Evolutionary conservation across 2,888 invertebrate genomes (phyloP).

Genomic region (Brenthis hecate): DNA sequence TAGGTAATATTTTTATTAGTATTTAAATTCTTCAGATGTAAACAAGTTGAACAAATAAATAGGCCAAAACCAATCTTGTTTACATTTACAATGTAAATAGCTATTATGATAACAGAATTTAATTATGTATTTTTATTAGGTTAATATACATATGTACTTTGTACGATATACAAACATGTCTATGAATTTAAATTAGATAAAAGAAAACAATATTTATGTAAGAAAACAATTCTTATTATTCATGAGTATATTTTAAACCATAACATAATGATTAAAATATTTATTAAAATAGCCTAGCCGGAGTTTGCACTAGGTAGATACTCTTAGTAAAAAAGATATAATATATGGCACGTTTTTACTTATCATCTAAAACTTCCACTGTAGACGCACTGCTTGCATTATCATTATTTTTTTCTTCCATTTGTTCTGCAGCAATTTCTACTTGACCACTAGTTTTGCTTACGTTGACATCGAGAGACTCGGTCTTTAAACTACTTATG

Average conservation of each 20-base stretch:
- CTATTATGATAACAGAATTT: not conserved
- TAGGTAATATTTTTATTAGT: no score
- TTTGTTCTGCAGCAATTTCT: constrained; percentile 47
- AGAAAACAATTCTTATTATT: not conserved
- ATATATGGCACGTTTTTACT: constrained; percentile 50
- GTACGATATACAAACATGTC: no score
- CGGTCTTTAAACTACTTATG: constrained; percentile 65
- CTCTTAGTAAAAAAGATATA: constrained; percentile 15
- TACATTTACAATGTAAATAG: constrained; percentile 3
- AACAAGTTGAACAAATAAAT: not conserved
- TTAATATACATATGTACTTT: not conserved
- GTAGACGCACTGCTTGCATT: constrained; percentile 76
- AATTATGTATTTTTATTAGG: constrained; percentile 1
- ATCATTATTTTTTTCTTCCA: constrained; percentile 60
- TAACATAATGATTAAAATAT: constrained; percentile 4
- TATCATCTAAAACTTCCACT: constrained; percentile 75
- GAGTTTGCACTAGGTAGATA: constrained; percentile 29
- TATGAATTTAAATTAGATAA: no score
- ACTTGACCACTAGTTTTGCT: constrained; percentile 36
- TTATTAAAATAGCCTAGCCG: constrained; percentile 19
- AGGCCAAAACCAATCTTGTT: not conserved
- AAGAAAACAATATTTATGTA: not conserved
- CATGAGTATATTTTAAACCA: constrained; percentile 13
- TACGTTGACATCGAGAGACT: constrained; percentile 50
- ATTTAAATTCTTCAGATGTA: no score